Percentiles rank a stretch among this genome's conserved stretches.
Conservation (phyloP, 1,140 invertebrate genomes). For the Psilanteris sp. region DNA sequence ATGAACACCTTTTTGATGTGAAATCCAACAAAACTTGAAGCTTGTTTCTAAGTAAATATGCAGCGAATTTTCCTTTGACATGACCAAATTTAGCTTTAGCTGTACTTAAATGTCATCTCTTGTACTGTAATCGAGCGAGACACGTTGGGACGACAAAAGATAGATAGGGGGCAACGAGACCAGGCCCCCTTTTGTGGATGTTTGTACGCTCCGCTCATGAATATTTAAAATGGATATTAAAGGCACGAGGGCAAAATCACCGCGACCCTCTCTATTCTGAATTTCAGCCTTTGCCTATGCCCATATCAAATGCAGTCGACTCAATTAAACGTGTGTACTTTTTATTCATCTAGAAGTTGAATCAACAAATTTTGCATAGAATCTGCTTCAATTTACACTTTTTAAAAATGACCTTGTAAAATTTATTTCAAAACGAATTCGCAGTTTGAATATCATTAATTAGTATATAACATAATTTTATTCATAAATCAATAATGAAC, state of each 20-base stretch:
- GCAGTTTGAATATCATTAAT: too few relatives aligned
- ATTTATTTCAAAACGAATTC: too few relatives aligned
- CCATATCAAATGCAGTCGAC: conserved; percentile 41
- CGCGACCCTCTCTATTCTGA: conserved; percentile 54
- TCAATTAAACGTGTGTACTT: conserved; percentile 47
- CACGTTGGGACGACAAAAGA: conserved; percentile 42
- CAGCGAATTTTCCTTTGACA: conserved; percentile 55
- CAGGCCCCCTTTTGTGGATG: conserved; percentile 26
- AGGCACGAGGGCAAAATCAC: conserved; percentile 72
- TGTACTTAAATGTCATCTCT: conserved; percentile 43
- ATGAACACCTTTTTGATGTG: background rate
- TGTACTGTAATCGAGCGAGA: conserved; percentile 61
- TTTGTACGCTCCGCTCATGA: conserved; percentile 68
- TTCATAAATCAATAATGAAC: too few relatives aligned
- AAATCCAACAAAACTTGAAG: conserved; percentile 15
- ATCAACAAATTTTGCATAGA: conserved; percentile 18
- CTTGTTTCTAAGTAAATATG: conserved; percentile 51
- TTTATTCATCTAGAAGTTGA: conserved; percentile 21
- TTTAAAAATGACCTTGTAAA: too few relatives aligned
- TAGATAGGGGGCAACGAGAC: conserved; percentile 17
- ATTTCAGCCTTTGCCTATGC: conserved; percentile 61
- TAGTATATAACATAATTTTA: too few relatives aligned
- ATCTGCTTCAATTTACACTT: background rate
- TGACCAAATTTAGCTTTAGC: conserved; percentile 39
- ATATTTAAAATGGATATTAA: conserved; percentile 79